A percentile compares a stretch with the other conserved stretches of the same genome.
These are phyloP conservation scores for Synergus itoensis DNA, from an alignment of 2,888 invertebrate species.

Conservation along the genomic window DNA sequence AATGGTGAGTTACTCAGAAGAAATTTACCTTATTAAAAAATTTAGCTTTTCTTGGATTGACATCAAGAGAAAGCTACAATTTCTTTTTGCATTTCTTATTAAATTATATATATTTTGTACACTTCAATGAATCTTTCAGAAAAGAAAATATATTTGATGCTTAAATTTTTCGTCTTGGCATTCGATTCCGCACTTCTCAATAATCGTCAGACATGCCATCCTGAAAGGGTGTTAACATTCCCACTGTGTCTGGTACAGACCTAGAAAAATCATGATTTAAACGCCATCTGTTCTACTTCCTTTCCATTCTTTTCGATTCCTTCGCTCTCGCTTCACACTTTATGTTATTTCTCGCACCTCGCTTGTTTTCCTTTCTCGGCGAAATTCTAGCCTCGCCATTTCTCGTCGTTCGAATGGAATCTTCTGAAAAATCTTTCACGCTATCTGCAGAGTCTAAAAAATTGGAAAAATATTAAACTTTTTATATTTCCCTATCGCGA, in stretches of 20 bases:
- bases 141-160: background rate
- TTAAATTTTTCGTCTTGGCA: background rate
- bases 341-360: conserved; percentile 62
- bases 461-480: background rate
- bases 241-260: background rate
- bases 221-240: background rate
- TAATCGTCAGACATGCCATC: background rate
- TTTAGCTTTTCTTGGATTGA: background rate
- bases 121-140: background rate
- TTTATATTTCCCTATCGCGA: background rate
- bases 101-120: no score
- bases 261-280: conserved; percentile 2
- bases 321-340: conserved; percentile 49
- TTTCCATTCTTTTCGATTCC: background rate
- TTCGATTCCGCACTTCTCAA: background rate
- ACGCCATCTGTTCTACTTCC: background rate
- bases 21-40: background rate
- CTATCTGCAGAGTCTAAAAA: background rate
- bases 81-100: background rate
- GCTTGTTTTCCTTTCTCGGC: conserved; percentile 37
- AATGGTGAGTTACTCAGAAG: conserved; percentile 8
- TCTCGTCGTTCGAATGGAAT: conserved; percentile 2
- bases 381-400: conserved; percentile 41
- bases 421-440: background rate
- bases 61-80: background rate